phyloP scores from a whole-genome alignment of 2,797 vertebrate species.

The Craterocephalus amniculus region DNA sequence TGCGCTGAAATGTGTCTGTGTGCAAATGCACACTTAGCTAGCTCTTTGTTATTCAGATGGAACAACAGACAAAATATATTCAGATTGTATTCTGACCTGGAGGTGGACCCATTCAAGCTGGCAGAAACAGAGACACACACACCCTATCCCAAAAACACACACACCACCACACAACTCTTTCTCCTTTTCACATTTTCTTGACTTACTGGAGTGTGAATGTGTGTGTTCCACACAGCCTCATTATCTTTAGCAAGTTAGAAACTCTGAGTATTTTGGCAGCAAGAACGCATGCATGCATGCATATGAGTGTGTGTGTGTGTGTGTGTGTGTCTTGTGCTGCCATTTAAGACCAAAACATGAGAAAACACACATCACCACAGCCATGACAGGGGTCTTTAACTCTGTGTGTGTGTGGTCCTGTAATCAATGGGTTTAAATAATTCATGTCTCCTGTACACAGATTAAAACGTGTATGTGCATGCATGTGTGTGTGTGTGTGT shows the following conservation, averaged over 20 bases:
- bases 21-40: conserved; percentile 49
- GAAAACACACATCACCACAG: conserved; percentile 52
- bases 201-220: conserved; percentile 28
- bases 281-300: conserved; percentile 25
- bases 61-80: conserved; percentile 77
- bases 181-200: conserved; percentile 28
- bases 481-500: conserved; percentile 14
- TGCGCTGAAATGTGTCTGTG: conserved; percentile 33
- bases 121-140: conserved; percentile 15
- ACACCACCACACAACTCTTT: conserved; percentile 41
- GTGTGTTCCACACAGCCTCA: conserved; percentile 58
- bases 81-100: conserved; percentile 79
- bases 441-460: conserved; percentile 54
- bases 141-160: conserved; percentile 9
- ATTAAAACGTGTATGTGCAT: conserved; percentile 20
- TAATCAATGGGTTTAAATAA: conserved; percentile 74
- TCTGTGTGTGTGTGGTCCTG: conserved; percentile 46
- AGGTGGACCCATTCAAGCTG: conserved; percentile 65
- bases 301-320: conserved; percentile 11
- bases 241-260: conserved; percentile 77
- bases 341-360: conserved; percentile 46
- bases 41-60: conserved; percentile 78
- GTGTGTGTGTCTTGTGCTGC: conserved; percentile 30
- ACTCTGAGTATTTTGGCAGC: conserved; percentile 72
- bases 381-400: conserved; percentile 43